Conservation (phyloP, 2,888 invertebrate genomes). For the Drosophila anomelani region DNA sequence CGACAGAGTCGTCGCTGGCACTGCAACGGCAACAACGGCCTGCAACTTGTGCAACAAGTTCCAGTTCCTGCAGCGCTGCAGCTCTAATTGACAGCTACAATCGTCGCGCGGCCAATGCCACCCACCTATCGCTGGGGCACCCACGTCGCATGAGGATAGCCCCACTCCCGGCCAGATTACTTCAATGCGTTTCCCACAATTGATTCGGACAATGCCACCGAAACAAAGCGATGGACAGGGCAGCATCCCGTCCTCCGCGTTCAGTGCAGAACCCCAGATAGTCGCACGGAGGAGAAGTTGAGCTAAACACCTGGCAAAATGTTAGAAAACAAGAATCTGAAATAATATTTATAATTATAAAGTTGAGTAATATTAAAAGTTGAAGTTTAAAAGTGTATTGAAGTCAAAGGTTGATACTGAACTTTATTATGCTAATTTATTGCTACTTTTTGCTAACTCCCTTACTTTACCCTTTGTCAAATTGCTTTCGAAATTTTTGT, state of each 20-base stretch:
- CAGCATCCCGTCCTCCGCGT: conserved; percentile 6
- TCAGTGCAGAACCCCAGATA: conserved; percentile 2
- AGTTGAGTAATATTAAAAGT: background rate
- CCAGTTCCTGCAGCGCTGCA: conserved; percentile 61
- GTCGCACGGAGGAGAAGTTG: conserved; percentile 33
- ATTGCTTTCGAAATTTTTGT: conserved; percentile 30
- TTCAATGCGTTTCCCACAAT: conserved; percentile 77
- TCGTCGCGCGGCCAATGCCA: conserved; percentile 72
- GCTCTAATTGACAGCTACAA: conserved; percentile 78
- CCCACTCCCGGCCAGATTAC: conserved; percentile 56
- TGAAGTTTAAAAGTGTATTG: background rate
- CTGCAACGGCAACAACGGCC: conserved; percentile 41
- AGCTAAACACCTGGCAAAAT: conserved; percentile 33
- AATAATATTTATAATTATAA: background rate
- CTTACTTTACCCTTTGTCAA: no score
- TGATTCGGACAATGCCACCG: conserved; percentile 74
- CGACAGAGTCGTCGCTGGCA: conserved; percentile 52
- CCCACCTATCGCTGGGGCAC: conserved; percentile 56
- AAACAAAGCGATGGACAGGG: conserved; percentile 28
- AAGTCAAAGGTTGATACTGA: no score
- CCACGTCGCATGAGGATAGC: conserved; percentile 21
- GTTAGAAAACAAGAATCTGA: background rate
- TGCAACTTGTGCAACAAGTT: conserved; percentile 69
- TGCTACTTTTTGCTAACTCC: background rate
- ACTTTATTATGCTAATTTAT: no score